Conservation (phyloP, 53 echinoderm and acorn worm genomes). For the Zoroaster sp. region DNA sequence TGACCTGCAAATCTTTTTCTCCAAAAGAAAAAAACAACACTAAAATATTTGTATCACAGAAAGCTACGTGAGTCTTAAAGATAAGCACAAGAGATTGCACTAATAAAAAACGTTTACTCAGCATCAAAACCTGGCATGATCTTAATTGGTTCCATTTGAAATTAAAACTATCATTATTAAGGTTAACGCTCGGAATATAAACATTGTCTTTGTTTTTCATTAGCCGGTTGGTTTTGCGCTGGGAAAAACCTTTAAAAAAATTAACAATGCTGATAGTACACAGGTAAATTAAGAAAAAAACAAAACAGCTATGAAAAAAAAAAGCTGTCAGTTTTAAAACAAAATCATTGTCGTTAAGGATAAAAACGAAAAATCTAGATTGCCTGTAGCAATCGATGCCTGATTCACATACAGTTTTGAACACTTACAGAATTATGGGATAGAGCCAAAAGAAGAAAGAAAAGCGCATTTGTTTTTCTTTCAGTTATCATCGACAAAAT, state of each 20-base stretch:
- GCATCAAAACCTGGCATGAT: constrained; percentile 9
- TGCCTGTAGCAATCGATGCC: constrained; percentile 1
- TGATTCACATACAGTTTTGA: background rate
- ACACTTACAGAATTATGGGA: background rate
- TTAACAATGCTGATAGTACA: constrained; percentile 2
- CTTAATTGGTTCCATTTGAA: background rate
- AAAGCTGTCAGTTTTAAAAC: background rate
- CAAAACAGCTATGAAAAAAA: background rate
- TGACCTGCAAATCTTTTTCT: constrained; percentile 38
- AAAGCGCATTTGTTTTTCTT: background rate
- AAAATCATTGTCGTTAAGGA: background rate
- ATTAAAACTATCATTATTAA: background rate
- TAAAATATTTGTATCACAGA: constrained; percentile 41
- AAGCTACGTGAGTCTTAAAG: constrained; percentile 38
- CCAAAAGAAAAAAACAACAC: constrained; percentile 30
- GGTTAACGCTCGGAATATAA: background rate
- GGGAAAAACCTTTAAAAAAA: background rate
- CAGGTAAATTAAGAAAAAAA: background rate
- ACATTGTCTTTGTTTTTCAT: background rate
- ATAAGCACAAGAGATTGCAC: constrained; percentile 53
- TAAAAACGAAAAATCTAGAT: background rate
- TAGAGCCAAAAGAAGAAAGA: background rate
- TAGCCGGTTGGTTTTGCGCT: background rate
- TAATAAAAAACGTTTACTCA: constrained; percentile 22
- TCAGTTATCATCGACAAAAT: background rate